These are phyloP conservation scores for Synergus gifuensis DNA, from an alignment of 2,888 invertebrate species.

Conservation along the genomic window DNA sequence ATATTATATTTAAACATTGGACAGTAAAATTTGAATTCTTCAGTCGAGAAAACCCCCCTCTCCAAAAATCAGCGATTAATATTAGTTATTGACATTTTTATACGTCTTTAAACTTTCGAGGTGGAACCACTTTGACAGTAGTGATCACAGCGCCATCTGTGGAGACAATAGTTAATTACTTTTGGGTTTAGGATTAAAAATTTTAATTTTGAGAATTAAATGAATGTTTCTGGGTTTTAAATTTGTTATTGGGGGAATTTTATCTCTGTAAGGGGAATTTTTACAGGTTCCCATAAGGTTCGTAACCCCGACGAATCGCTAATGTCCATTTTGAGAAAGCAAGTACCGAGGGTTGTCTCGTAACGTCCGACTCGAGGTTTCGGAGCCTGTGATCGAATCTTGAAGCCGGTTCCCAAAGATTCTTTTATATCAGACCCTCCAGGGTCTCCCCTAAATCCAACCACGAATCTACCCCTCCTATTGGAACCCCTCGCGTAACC, in stretches of 20 bases:
- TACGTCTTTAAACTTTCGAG: background rate
- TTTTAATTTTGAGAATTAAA: too few species aligned
- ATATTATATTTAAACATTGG: background rate
- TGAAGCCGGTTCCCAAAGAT: slow-evolving; percentile 76
- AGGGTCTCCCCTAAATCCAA: slow-evolving; percentile 65
- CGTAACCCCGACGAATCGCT: slow-evolving; percentile 52
- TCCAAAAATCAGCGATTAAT: background rate
- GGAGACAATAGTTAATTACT: too few species aligned
- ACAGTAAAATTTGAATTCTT: background rate
- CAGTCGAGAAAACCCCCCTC: background rate
- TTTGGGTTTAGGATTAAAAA: too few species aligned
- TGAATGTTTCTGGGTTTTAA: background rate
- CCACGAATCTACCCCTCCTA: slow-evolving; percentile 62
- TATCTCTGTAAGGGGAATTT: background rate
- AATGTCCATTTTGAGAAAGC: slow-evolving; percentile 53
- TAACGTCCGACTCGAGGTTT: slow-evolving; percentile 59
- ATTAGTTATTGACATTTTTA: background rate
- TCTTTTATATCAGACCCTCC: slow-evolving; percentile 70
- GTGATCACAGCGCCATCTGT: too few species aligned
- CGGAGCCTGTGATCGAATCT: slow-evolving; percentile 76
- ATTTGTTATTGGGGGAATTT: background rate
- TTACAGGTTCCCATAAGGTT: slow-evolving; percentile 52
- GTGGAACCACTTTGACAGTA: background rate
- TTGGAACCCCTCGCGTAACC: slow-evolving; percentile 62
- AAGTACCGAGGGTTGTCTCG: slow-evolving; percentile 57